Evolutionary conservation across 2,888 invertebrate species (phyloP), one percentile per base, ranked within the genome.

Genomic region (Brassicogethes aeneus): DNA sequence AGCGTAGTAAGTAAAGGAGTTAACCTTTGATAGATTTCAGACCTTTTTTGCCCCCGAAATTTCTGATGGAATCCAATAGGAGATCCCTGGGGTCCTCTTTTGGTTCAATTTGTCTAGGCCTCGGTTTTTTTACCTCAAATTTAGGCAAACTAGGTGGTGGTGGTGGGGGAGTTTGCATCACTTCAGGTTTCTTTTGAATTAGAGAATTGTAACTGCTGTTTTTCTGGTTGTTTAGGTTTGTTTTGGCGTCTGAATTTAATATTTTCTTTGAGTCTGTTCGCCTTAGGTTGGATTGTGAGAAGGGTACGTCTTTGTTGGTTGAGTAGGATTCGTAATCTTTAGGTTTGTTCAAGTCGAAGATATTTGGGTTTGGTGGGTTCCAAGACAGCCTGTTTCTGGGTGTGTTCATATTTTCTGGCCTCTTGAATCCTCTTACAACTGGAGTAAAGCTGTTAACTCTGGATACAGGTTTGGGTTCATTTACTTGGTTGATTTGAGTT

Each of bases 31-130:
- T 59, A 34, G 60, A 46, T 45, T 54, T 62, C 31, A 69, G 51
- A 15, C 68, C 67, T 41, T 65, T 65, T 42, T 65, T 66, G 3
- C 69, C 69, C 8, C 82, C 81, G 48, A 85, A 85, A 59, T 74
- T 79, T 47, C 83, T 70, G 55, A 87, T 87, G 13, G 83, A 81
- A 37, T 77, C 74, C 62, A 87, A 66, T 17, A 88, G 68, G 54
- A 78, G 74, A 51, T 81, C 77, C 34, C 84, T 70, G 0, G 80
- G 73, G 62, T 85, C 82, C 2, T 64, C 54, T 34, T 61, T 57
- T 14, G 50, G 42, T 23, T 51, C 51, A 15, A 40, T 34, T 37
- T 42, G 51, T 41, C 47, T 49, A 13, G 45, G 34, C n/a, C 34
- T 41, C 8, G 45, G 33, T 46, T 56, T 63, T 42, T 49, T 60